Conservation (phyloP, 2,888 invertebrate species). For the Megaustenia siamemsis region DNA sequence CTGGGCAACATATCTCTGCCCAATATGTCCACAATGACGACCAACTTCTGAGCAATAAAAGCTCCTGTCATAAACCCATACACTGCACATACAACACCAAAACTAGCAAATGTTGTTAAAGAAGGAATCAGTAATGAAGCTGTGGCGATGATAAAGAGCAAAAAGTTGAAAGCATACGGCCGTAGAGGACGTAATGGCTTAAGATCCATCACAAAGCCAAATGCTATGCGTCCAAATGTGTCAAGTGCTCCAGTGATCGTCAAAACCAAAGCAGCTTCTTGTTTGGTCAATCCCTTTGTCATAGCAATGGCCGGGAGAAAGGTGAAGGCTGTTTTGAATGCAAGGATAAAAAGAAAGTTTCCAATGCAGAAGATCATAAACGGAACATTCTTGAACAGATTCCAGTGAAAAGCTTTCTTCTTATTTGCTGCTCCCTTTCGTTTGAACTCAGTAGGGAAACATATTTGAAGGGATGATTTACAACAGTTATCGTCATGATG, state of each 20-base stretch:
- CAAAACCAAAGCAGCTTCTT: slow-evolving; percentile 66
- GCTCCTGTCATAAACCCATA: slow-evolving; percentile 69
- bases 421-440: slow-evolving; percentile 29
- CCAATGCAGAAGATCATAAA: slow-evolving; percentile 59
- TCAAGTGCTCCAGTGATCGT: slow-evolving; percentile 69
- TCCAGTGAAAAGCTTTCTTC: slow-evolving; percentile 55
- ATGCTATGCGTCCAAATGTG: slow-evolving; percentile 62
- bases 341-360: slow-evolving; percentile 57
- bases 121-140: slow-evolving; percentile 33
- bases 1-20: slow-evolving; percentile 69
- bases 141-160: slow-evolving; percentile 63
- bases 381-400: slow-evolving; percentile 53
- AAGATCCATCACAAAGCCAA: slow-evolving; percentile 66
- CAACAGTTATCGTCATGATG: slow-evolving; percentile 12
- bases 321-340: slow-evolving; percentile 64
- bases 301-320: slow-evolving; percentile 70
- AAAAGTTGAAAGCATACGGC: slow-evolving; percentile 63
- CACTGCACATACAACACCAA: slow-evolving; percentile 60
- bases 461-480: slow-evolving; percentile 37
- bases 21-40: slow-evolving; percentile 71
- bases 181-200: slow-evolving; percentile 63
- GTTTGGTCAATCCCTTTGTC: slow-evolving; percentile 61
- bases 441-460: slow-evolving; percentile 50
- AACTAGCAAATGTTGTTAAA: slow-evolving; percentile 57
- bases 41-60: slow-evolving; percentile 72